Base-by-base conservation (phyloP, 2,113 vertebrate species). In the Variabilichromis moorii region DNA sequence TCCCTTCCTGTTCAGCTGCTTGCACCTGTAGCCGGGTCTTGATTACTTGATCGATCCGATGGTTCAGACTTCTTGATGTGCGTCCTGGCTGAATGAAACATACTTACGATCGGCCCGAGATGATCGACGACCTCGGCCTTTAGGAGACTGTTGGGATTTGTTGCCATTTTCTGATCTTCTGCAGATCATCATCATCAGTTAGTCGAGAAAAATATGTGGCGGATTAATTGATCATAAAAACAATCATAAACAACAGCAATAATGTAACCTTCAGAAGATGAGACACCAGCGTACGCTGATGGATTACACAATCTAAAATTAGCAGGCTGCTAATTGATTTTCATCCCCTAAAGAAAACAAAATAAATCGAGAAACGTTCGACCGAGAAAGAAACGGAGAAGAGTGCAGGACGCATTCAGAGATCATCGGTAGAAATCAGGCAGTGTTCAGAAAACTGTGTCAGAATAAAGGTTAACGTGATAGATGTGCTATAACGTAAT, bases 11-110 rank as follows among this genome's bases (percentile, higher is more conserved):
- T 28, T 19, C 0, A 76, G 68, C 40, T 76, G 24, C 24, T 28
- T 17, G 37, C 8, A 0, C 13, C 21, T 71, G 21, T 16, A 0
- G 12, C 21, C 2, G 0, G 0, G 21, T 73, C 24, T 45, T 10
- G 14, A 73, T 73, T 11, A 2, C 21, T 45, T 17, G 68, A 45
- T 73, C 2, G 2, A 73, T 17, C 9, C 9, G 14, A 26, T 47
- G 40, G 5, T 11, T 73, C 68, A 17, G 2, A 24, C 11, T 42
- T 40, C n/a, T 71, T 2, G 4, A 40, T 42, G 33, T 68, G 19
- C 4, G 7, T 35, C 57, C 57, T 33, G 57, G 57, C 57, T 33
- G 3, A 78, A 19, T n/a, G 17, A 11, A 50, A 50, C 26, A 8
- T 1, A 2, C 42, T 26, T 26, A 3, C 1, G 13, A 59, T 59